These are phyloP conservation scores for Drosophila nigricruria DNA, from an alignment of 2,888 invertebrate species.

Conservation along the genomic window DNA sequence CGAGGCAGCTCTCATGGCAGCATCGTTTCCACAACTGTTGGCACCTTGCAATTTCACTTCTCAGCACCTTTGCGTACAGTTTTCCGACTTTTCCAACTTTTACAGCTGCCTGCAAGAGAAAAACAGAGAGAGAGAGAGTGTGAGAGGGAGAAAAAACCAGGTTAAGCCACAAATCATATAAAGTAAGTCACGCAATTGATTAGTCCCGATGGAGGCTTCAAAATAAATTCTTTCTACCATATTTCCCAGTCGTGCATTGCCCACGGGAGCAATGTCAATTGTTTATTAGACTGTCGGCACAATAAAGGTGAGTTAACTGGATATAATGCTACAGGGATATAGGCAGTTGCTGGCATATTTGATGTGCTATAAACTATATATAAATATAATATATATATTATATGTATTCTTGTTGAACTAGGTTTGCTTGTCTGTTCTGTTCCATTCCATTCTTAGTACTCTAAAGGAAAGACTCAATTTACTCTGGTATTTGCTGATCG, in stretches of 20 bases:
- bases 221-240: not conserved
- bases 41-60: slow-evolving; percentile 30
- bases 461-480: not conserved
- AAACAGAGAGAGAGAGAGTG: slow-evolving; percentile 23
- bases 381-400: not conserved
- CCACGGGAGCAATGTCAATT: not conserved
- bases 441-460: not conserved
- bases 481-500: not conserved
- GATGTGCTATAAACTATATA: not conserved
- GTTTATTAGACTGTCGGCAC: not conserved
- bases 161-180: slow-evolving; percentile 25
- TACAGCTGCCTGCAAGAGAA: slow-evolving; percentile 39
- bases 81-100: slow-evolving; percentile 7
- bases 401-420: not conserved
- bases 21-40: slow-evolving; percentile 30
- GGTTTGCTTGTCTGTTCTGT: not conserved
- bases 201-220: not conserved
- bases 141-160: slow-evolving; percentile 19
- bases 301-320: not conserved
- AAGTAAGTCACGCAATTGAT: not conserved
- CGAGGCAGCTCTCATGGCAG: slow-evolving; percentile 73
- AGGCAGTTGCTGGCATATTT: not conserved
- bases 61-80: slow-evolving; percentile 59
- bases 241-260: not conserved
- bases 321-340: not conserved